Percentiles rank a stretch among this genome's conserved stretches.
phyloP scores from a whole-genome alignment of 2,113 vertebrate genomes.

The Melanocharis versteri region DNA sequence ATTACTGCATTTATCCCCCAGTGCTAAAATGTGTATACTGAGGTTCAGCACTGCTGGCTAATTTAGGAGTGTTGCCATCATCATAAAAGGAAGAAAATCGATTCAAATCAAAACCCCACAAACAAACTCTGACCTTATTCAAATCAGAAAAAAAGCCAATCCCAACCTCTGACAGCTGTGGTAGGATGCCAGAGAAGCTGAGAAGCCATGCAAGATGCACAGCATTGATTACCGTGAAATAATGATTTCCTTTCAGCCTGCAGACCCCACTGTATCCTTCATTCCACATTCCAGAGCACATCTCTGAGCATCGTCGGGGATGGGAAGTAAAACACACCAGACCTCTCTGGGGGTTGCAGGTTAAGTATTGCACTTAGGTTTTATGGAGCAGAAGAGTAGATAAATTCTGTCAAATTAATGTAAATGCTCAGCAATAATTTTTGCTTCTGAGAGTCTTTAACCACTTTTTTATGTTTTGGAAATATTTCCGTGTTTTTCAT shows the following conservation, averaged over 20 bases:
- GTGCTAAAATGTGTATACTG: background rate
- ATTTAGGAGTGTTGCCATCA: background rate
- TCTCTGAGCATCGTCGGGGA: background rate
- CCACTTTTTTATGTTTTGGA: background rate
- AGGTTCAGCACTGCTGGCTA: background rate
- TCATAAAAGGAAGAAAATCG: background rate
- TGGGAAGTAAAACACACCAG: background rate
- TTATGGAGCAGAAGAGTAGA: slow-evolving; percentile 57
- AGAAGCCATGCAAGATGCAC: background rate
- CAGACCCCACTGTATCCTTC: background rate
- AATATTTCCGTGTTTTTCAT: background rate
- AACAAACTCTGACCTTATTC: slow-evolving; percentile 16
- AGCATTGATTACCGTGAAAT: slow-evolving; percentile 20
- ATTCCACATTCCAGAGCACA: background rate
- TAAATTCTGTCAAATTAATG: slow-evolving; percentile 52
- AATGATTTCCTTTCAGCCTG: slow-evolving; percentile 10
- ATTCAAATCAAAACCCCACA: slow-evolving; percentile 9
- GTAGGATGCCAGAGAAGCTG: background rate
- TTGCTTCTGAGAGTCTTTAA: slow-evolving; percentile 9
- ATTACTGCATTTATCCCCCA: background rate
- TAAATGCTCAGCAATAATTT: slow-evolving; percentile 32
- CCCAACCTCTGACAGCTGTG: background rate
- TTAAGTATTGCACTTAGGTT: slow-evolving; percentile 52
- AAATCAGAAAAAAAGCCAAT: background rate
- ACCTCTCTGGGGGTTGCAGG: background rate